These are phyloP conservation scores for Mamestra configurata DNA, from an alignment of 1,140 invertebrate species.

Conservation along the genomic window DNA sequence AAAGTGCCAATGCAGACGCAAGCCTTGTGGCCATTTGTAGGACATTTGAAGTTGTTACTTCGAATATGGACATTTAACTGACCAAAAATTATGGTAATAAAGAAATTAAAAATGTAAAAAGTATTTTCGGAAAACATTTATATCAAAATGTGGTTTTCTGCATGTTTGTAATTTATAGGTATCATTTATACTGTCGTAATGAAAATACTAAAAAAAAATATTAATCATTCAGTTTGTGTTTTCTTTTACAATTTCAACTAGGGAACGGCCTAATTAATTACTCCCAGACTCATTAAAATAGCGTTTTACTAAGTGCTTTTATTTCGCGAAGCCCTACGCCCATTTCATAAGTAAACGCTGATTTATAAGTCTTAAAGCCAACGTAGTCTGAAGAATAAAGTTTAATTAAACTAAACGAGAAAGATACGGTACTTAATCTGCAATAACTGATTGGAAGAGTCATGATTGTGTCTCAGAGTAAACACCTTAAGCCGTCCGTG, in stretches of 20 bases:
- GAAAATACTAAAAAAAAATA: background rate
- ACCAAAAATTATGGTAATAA: background rate
- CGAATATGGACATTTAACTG: background rate
- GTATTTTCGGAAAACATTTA: too few species aligned
- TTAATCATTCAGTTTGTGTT: background rate
- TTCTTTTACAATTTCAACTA: constrained; percentile 20
- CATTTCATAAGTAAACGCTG: background rate
- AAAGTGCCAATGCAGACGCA: background rate
- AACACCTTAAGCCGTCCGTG: constrained; percentile 56
- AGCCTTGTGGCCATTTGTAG: background rate
- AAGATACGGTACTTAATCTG: constrained; percentile 11
- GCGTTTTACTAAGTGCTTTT: background rate
- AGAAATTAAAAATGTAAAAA: background rate
- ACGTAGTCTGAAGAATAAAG: background rate
- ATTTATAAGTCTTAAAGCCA: background rate
- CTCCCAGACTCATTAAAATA: constrained; percentile 10
- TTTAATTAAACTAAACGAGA: constrained; percentile 30
- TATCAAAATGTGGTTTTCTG: too few species aligned
- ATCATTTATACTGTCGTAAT: too few species aligned
- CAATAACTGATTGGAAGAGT: constrained; percentile 51
- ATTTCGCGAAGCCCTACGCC: background rate
- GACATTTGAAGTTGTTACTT: background rate
- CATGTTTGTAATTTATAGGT: too few species aligned
- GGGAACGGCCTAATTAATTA: constrained; percentile 18
- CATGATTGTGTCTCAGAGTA: constrained; percentile 53